These are phyloP conservation scores for Indicator maculatus DNA, from an alignment of 2,113 vertebrate species.

Conservation along the genomic window DNA sequence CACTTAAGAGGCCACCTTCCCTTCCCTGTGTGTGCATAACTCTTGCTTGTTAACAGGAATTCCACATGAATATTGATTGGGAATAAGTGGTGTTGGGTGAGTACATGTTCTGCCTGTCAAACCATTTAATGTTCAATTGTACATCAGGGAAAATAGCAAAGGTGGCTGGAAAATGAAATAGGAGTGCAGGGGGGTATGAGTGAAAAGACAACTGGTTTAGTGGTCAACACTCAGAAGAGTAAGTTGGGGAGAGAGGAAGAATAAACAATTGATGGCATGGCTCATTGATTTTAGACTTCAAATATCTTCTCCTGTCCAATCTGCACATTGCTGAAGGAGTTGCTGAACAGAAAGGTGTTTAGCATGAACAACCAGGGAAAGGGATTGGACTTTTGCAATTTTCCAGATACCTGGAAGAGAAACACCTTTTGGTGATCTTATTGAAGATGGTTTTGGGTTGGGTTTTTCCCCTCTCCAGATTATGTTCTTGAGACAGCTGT, in stretches of 20 bases:
- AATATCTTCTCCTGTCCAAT: not conserved
- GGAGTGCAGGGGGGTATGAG: accelerated
- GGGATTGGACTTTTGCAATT: not conserved
- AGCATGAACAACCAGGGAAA: not conserved
- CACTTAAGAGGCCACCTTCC: not conserved
- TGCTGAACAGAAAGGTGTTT: not conserved
- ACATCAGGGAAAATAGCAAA: not conserved
- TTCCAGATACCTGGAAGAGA: not conserved
- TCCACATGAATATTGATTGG: slow-evolving; percentile 26
- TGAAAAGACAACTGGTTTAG: not conserved
- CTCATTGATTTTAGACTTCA: not conserved
- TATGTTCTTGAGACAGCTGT: not conserved
- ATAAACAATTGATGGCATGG: not conserved
- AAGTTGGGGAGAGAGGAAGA: not conserved
- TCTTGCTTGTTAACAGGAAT: slow-evolving; percentile 38
- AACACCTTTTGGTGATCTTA: not conserved
- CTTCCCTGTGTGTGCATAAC: not conserved
- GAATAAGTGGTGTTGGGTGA: slow-evolving; percentile 14
- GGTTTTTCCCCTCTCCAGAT: not conserved
- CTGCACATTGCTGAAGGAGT: not conserved
- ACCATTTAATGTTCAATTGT: slow-evolving; percentile 35
- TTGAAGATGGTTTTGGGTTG: not conserved
- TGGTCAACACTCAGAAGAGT: not conserved
- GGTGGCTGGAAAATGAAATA: not conserved
- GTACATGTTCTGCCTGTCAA: slow-evolving; percentile 31